These are phyloP conservation scores for Mallotus villosus DNA, from an alignment of 2,797 vertebrate species.

Conservation along the genomic window DNA sequence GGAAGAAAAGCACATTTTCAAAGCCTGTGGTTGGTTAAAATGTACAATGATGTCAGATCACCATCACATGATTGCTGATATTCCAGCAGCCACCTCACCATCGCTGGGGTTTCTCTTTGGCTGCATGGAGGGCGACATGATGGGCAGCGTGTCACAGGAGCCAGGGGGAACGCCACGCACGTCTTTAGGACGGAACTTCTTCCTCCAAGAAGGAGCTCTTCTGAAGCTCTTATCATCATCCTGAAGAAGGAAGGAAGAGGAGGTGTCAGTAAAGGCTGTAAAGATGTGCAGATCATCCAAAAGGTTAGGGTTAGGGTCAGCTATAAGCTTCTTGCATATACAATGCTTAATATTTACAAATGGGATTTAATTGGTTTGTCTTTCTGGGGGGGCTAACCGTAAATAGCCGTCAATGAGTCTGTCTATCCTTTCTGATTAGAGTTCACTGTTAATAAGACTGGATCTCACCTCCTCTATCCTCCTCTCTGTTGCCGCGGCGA, in stretches of 20 bases:
- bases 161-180: slow-evolving; percentile 81
- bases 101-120: slow-evolving; percentile 96
- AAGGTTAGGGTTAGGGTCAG: no score
- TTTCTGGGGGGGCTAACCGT: no score
- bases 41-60: background rate
- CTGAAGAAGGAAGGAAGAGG: slow-evolving; percentile 54
- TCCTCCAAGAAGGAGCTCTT: slow-evolving; percentile 95
- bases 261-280: background rate
- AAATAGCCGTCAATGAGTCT: no score
- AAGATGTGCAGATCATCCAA: background rate
- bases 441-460: background rate
- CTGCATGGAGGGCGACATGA: slow-evolving; percentile 90
- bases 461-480: slow-evolving; percentile 87
- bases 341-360: no score
- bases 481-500: slow-evolving; percentile 87
- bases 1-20: background rate
- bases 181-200: slow-evolving; percentile 97
- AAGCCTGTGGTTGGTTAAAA: background rate
- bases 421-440: no score
- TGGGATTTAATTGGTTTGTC: no score
- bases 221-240: slow-evolving; percentile 97
- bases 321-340: no score
- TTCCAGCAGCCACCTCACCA: slow-evolving; percentile 63
- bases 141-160: slow-evolving; percentile 91
- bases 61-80: background rate